A percentile compares a stretch with the other conserved stretches of the same genome.
These are phyloP conservation scores for Ptychoptera albimana DNA, from an alignment of 2,888 invertebrate species.

Conservation along the genomic window DNA sequence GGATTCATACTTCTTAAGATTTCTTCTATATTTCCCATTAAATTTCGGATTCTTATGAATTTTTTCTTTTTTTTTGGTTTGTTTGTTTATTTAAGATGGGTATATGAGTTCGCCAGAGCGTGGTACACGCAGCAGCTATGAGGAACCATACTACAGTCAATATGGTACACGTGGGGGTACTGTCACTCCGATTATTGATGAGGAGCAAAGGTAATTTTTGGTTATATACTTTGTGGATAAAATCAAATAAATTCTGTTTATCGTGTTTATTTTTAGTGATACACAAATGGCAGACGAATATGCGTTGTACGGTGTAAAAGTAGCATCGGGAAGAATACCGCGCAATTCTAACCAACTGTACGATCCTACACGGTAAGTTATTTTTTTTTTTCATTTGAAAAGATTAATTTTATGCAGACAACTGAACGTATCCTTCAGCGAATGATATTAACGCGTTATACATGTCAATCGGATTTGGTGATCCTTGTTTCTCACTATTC, in stretches of 20 bases:
- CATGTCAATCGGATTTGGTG: constrained; percentile 24
- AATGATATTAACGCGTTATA: constrained; percentile 27
- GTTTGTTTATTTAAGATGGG: constrained; percentile 41
- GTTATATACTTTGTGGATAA: too few species aligned
- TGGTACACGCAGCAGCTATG: constrained; percentile 54
- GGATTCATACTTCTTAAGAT: not conserved
- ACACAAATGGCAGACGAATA: constrained; percentile 54
- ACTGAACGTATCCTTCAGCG: constrained; percentile 30
- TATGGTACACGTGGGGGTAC: constrained; percentile 47
- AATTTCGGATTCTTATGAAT: not conserved
- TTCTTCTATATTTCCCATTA: not conserved
- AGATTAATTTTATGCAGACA: constrained; percentile 6
- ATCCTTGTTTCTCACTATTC: constrained; percentile 14
- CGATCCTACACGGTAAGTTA: constrained; percentile 28
- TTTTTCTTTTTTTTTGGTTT: constrained; percentile 9
- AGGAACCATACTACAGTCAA: constrained; percentile 77
- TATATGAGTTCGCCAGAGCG: constrained; percentile 83
- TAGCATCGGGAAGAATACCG: constrained; percentile 35
- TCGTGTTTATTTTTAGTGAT: constrained; percentile 20
- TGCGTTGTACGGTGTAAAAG: constrained; percentile 51
- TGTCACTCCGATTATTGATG: constrained; percentile 83
- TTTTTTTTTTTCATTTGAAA: constrained; percentile 2
- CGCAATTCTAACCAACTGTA: constrained; percentile 32
- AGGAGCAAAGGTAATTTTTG: constrained; percentile 55
- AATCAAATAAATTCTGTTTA: not conserved